Conservation (phyloP, 2,888 invertebrate genomes). For the Chrysolina americana region DNA sequence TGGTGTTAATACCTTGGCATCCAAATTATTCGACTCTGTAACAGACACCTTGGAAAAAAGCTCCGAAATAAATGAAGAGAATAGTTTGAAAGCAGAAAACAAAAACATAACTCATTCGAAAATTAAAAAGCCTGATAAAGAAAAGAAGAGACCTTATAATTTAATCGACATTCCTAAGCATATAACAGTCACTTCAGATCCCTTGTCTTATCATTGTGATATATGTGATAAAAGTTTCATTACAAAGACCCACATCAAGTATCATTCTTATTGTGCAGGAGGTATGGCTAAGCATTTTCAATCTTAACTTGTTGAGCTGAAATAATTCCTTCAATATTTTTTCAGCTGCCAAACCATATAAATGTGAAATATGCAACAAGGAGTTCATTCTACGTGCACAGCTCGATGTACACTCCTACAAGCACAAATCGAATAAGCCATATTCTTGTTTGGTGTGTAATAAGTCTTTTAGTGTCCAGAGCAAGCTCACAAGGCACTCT, state of each 20-base stretch:
- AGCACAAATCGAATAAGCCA: conserved; percentile 76
- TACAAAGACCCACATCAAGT: conserved; percentile 78
- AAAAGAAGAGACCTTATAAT: conserved; percentile 39
- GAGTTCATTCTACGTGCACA: conserved; percentile 81
- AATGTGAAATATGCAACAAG: conserved; percentile 72
- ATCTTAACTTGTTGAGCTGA: neutral
- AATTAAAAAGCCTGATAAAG: conserved; percentile 33
- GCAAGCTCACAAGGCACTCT: conserved; percentile 81
- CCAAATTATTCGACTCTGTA: conserved; percentile 6
- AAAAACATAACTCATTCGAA: conserved; percentile 27
- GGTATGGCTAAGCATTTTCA: conserved; percentile 54
- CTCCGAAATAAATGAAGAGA: conserved; percentile 18
- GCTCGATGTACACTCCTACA: conserved; percentile 80
- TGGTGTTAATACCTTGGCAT: conserved; percentile 26
- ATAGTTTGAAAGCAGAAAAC: conserved; percentile 29
- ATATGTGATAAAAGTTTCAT: conserved; percentile 79
- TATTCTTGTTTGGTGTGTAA: conserved; percentile 77
- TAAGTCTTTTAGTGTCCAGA: conserved; percentile 79
- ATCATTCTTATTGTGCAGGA: conserved; percentile 77
- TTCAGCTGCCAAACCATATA: conserved; percentile 69
- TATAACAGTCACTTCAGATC: conserved; percentile 67
- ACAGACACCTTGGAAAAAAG: conserved; percentile 10
- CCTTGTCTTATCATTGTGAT: conserved; percentile 76
- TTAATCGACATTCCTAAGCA: conserved; percentile 59
- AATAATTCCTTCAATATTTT: conserved; percentile 29